These are phyloP conservation scores for Cyclopterus lumpus DNA, from an alignment of 2,797 vertebrate species.

Conservation along the genomic window DNA sequence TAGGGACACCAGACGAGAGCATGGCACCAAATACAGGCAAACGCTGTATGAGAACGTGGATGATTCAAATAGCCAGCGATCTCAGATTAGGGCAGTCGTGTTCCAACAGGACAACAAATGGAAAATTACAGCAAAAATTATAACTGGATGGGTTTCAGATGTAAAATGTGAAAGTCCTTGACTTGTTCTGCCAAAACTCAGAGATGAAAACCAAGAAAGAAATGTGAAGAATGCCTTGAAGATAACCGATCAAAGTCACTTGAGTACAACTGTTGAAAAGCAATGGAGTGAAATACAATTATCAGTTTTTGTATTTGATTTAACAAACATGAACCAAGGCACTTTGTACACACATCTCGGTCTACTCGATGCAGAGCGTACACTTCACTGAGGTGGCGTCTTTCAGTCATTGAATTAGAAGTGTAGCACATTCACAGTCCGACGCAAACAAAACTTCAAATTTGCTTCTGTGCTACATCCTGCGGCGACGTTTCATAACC, in stretches of 20 bases:
- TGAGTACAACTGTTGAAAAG: constrained; percentile 11
- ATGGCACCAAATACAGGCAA: constrained; percentile 32
- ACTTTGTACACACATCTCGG: constrained; percentile 18
- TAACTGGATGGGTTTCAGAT: constrained; percentile 50
- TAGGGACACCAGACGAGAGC: constrained; percentile 2
- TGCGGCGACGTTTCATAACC: constrained; percentile 31
- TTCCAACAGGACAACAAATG: constrained; percentile 42
- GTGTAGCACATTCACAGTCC: constrained; percentile 15
- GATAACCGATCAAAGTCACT: constrained; percentile 36
- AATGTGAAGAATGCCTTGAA: constrained; percentile 60
- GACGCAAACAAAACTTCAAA: background rate
- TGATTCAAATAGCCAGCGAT: constrained; percentile 37
- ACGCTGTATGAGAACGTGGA: constrained; percentile 11
- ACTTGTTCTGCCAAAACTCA: constrained; percentile 37
- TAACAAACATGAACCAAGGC: constrained; percentile 13
- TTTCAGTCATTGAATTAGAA: background rate
- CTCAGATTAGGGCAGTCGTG: constrained; percentile 23
- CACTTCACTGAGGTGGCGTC: background rate
- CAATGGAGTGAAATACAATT: constrained; percentile 7
- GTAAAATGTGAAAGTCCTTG: constrained; percentile 42
- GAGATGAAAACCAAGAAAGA: constrained; percentile 29
- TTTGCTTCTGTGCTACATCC: constrained; percentile 1
- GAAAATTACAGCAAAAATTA: constrained; percentile 40
- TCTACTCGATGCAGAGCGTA: constrained; percentile 3
- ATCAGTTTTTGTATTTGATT: constrained; percentile 19